Evolutionary conservation across 2,888 invertebrate species (phyloP).

Genomic region (Drosophila nigritarsus): DNA sequence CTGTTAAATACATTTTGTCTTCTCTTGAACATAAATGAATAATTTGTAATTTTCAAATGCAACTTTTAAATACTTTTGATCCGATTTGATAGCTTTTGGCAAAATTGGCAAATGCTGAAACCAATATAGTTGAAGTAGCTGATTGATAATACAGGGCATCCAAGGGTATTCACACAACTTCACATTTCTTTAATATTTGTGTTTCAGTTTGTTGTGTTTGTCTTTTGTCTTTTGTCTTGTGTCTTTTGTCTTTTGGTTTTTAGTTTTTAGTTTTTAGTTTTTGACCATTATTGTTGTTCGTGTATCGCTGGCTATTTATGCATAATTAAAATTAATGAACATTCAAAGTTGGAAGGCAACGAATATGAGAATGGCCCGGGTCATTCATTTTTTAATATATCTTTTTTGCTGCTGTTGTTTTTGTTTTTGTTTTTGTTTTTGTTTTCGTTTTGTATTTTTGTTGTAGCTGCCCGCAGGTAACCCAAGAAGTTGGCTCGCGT

Average conservation of each 20-base stretch:
- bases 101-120: background rate
- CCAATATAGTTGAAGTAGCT: background rate
- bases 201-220: slow-evolving; percentile 6
- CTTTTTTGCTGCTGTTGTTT: slow-evolving; percentile 1
- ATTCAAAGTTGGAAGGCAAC: slow-evolving; percentile 54
- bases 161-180: slow-evolving; percentile 1
- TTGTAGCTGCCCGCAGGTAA: slow-evolving; percentile 64
- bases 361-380: slow-evolving; percentile 34
- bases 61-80: too few relatives aligned
- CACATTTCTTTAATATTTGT: background rate
- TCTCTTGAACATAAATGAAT: too few relatives aligned
- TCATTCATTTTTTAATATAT: background rate
- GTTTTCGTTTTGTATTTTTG: slow-evolving; percentile 4
- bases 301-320: slow-evolving; percentile 55
- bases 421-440: slow-evolving; percentile 4
- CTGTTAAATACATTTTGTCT: too few relatives aligned
- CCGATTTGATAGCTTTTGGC: background rate
- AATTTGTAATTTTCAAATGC: too few relatives aligned
- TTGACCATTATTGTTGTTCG: slow-evolving; percentile 12
- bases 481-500: slow-evolving; percentile 66
- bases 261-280: slow-evolving; percentile 4
- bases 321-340: slow-evolving; percentile 78
- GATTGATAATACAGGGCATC: background rate
- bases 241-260: slow-evolving; percentile 11
- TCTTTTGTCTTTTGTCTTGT: slow-evolving; percentile 20